Evolutionary conservation across 2,113 vertebrate genomes (phyloP).

Genomic region (Helogale parvula): DNA sequence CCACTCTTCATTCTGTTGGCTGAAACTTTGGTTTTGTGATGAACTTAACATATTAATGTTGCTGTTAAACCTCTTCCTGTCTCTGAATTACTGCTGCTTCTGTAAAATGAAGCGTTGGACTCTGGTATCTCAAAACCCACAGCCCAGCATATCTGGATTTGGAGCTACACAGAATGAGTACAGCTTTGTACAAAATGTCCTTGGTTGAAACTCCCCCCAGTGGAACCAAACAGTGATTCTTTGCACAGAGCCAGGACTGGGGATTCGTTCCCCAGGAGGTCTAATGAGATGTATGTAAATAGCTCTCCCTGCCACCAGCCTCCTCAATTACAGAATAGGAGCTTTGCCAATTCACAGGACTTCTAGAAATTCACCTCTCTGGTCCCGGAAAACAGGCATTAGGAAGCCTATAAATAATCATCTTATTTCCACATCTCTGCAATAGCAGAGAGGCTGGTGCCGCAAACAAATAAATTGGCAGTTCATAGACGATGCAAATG

Average conservation of each 20-base stretch:
- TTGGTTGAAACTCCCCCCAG: neutral
- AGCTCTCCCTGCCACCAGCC: neutral
- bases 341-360: neutral
- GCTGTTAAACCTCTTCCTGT: neutral
- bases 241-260: neutral
- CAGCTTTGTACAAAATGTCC: neutral
- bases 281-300: slow-evolving; percentile 60
- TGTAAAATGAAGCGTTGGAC: neutral
- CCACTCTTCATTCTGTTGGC: neutral
- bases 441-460: neutral
- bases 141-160: neutral
- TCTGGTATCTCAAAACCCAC: neutral
- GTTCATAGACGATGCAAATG: neutral
- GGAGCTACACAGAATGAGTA: neutral
- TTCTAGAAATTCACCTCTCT: slow-evolving; percentile 15
- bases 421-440: neutral
- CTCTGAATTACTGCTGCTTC: neutral
- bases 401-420: slow-evolving; percentile 1
- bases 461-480: neutral
- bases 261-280: neutral
- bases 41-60: neutral
- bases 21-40: neutral
- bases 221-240: neutral
- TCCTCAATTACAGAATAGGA: slow-evolving; percentile 43
- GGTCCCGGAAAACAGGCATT: slow-evolving; percentile 18